phyloP scores from a whole-genome alignment of 1,140 invertebrate genomes.

The Orussus abietinus region DNA sequence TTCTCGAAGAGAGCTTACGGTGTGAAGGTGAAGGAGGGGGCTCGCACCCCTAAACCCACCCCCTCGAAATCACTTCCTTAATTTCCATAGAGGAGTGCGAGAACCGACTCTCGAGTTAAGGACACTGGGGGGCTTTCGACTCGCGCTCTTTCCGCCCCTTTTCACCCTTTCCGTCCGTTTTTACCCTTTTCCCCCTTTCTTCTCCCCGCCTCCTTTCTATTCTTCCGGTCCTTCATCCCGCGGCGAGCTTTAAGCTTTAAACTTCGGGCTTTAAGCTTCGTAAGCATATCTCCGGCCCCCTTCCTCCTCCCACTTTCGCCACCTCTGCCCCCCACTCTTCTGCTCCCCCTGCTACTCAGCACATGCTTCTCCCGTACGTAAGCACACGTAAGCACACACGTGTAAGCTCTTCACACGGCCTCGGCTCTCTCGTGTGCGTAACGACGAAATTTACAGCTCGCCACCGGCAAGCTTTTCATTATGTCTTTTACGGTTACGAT shows the following conservation, averaged over 20 bases:
- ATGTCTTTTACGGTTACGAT: slow-evolving; percentile 15
- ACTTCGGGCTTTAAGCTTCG: slow-evolving; percentile 28
- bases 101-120: slow-evolving; percentile 16
- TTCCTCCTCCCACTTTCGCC: slow-evolving; percentile 18
- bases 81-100: slow-evolving; percentile 35
- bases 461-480: slow-evolving; percentile 19
- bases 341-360: slow-evolving; percentile 22
- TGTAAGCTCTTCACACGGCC: too few species aligned
- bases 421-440: neutral
- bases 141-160: slow-evolving; percentile 5
- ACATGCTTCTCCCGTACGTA: slow-evolving; percentile 19
- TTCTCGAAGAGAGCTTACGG: too few species aligned
- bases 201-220: neutral
- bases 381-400: neutral
- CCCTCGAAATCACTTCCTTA: slow-evolving; percentile 37
- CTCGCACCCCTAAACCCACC: too few species aligned
- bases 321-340: slow-evolving; percentile 9
- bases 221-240: neutral
- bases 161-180: slow-evolving; percentile 7
- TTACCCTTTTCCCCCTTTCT: neutral
- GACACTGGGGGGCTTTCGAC: slow-evolving; percentile 10
- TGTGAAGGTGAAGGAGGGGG: neutral
- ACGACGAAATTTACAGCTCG: slow-evolving; percentile 17
- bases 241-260: slow-evolving; percentile 13
- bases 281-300: slow-evolving; percentile 30